Evolutionary conservation across 1,140 invertebrate species (phyloP).

Genomic region (Drosophila oshimai): DNA sequence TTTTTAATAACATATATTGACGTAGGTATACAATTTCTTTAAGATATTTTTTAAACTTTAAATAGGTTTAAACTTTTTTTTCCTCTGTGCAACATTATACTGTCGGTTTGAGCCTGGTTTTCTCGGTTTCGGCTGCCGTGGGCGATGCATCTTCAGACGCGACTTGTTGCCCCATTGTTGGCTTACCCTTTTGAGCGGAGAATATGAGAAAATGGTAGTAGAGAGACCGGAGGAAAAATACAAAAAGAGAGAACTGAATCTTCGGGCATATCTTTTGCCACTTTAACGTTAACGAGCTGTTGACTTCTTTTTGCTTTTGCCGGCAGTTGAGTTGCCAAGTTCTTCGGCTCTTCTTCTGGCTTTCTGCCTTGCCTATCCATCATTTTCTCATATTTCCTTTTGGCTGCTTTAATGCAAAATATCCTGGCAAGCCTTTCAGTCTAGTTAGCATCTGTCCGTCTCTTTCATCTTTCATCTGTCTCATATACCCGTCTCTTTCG

Average conservation of each 20-base stretch:
- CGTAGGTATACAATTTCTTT: background rate
- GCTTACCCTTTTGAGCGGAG: slow-evolving; percentile 48
- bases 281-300: slow-evolving; percentile 82
- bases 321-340: slow-evolving; percentile 62
- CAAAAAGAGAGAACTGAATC: slow-evolving; percentile 26
- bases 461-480: background rate
- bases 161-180: slow-evolving; percentile 81
- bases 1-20: background rate
- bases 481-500: background rate
- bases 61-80: background rate
- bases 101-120: slow-evolving; percentile 27
- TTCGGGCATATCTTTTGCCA: slow-evolving; percentile 73
- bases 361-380: slow-evolving; percentile 5
- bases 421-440: slow-evolving; percentile 27
- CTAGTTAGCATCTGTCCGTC: slow-evolving; percentile 19
- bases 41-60: background rate
- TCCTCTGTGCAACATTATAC: background rate
- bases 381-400: slow-evolving; percentile 17
- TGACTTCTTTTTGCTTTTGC: slow-evolving; percentile 75
- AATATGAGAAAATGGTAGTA: background rate
- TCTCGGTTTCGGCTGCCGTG: slow-evolving; percentile 58
- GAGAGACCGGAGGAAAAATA: background rate
- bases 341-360: background rate
- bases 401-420: slow-evolving; percentile 22
- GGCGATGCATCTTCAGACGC: slow-evolving; percentile 74